A percentile compares a stretch with the other conserved stretches of the same genome.
phyloP scores from a whole-genome alignment of 2,113 vertebrate genomes.

The Balaeniceps rex region DNA sequence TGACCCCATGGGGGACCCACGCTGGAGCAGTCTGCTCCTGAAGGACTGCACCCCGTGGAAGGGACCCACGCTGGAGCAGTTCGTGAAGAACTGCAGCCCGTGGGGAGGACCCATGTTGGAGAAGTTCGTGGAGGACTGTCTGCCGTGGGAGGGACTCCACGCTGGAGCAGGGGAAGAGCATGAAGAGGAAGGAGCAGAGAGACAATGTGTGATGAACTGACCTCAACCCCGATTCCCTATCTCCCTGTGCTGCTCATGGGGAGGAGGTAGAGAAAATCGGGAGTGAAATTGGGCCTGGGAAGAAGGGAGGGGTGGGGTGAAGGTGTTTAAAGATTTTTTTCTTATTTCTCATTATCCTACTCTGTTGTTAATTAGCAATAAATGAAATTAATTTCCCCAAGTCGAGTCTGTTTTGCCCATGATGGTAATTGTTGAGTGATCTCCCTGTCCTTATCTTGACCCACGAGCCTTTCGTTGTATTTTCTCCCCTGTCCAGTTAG shows the following conservation, averaged over 20 bases:
- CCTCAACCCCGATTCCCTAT: background rate
- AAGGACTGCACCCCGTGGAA: background rate
- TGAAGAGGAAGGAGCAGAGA: background rate
- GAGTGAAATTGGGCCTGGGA: background rate
- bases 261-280: background rate
- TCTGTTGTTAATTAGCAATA: background rate
- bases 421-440: background rate
- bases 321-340: background rate
- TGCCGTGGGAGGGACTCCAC: rapidly evolving
- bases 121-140: too few relatives aligned
- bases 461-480: rapidly evolving
- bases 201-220: background rate
- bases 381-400: background rate
- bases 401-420: background rate
- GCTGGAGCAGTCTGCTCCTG: background rate
- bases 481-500: background rate
- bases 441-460: background rate
- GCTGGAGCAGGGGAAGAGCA: background rate
- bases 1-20: background rate
- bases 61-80: background rate
- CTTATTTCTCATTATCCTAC: background rate
- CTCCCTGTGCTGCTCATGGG: rapidly evolving
- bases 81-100: rapidly evolving
- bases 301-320: background rate
- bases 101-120: background rate